Evolutionary conservation across 2,888 invertebrate species (phyloP).

Genomic region (Stomorhina lunata): DNA sequence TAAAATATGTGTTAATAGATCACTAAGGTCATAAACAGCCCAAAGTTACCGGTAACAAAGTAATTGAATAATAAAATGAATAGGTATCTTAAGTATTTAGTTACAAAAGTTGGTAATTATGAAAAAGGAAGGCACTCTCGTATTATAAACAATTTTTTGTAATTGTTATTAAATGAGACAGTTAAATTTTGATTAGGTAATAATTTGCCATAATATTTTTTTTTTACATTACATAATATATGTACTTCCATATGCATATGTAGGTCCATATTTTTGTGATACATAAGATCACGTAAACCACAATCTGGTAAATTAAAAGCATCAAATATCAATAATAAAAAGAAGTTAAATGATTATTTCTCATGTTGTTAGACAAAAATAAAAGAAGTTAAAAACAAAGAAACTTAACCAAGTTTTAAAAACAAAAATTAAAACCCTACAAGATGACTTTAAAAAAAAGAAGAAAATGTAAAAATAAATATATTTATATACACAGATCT

Average conservation of each 20-base stretch:
- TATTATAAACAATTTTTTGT: constrained; percentile 20
- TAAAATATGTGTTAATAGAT: background rate
- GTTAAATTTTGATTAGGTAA: constrained; percentile 55
- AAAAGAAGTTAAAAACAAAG: background rate
- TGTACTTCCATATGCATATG: background rate
- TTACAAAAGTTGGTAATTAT: too few relatives aligned
- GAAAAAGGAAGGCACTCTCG: constrained; percentile 13
- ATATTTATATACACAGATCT: background rate
- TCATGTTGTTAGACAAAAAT: constrained; percentile 34
- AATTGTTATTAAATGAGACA: constrained; percentile 24
- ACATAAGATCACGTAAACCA: constrained; percentile 49
- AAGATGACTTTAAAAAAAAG: background rate
- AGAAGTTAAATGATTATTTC: constrained; percentile 43
- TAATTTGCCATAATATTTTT: background rate
- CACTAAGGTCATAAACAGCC: constrained; percentile 14
- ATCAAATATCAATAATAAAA: constrained; percentile 37
- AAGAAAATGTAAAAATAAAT: background rate
- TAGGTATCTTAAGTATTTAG: background rate
- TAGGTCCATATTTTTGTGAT: constrained; percentile 18
- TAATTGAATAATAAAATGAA: background rate
- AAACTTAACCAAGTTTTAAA: constrained; percentile 23
- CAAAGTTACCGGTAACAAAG: background rate
- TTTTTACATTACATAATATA: constrained; percentile 4
- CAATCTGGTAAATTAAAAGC: constrained; percentile 52
- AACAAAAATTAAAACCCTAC: constrained; percentile 29